Evolutionary conservation across 2,113 vertebrate species (phyloP).

Genomic region (Hymenochirus boettgeri): DNA sequence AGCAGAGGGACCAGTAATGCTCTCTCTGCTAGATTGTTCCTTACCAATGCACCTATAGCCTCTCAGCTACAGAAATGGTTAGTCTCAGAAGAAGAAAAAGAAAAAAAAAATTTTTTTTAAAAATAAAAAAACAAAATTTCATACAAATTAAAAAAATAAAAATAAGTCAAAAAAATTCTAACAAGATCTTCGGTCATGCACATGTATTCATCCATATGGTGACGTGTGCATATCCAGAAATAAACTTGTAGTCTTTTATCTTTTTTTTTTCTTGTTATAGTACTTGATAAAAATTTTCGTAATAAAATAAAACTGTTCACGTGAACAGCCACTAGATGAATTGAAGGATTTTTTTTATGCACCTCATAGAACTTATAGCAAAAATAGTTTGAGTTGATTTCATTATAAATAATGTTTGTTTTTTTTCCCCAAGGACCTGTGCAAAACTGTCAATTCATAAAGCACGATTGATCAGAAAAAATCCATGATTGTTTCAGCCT

Average conservation of each 20-base stretch:
- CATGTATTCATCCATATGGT: conserved; percentile 73
- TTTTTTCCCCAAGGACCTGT: conserved; percentile 80
- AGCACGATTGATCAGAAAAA: conserved; percentile 87
- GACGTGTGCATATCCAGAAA: conserved; percentile 74
- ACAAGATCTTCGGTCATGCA: conserved; percentile 85
- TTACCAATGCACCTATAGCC: background rate
- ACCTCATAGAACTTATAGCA: conserved; percentile 91
- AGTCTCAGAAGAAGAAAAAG: conserved; percentile 67
- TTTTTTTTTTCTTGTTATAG: conserved; percentile 71
- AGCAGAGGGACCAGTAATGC: conserved; percentile 13
- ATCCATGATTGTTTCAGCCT: conserved; percentile 89
- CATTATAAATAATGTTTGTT: conserved; percentile 88
- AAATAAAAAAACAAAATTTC: conserved; percentile 48
- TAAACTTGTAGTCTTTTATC: conserved; percentile 49
- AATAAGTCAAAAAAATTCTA: conserved; percentile 69
- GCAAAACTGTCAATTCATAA: conserved; percentile 91
- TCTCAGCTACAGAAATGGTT: conserved; percentile 36
- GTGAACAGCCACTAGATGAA: conserved; percentile 87
- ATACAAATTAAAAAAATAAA: conserved; percentile 58
- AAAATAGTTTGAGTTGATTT: conserved; percentile 92
- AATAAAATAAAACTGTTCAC: conserved; percentile 95
- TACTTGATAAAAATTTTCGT: conserved; percentile 87
- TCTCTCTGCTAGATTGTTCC: background rate
- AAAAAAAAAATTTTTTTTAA: conserved; percentile 62
- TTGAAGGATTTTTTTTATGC: conserved; percentile 81